Evolutionary conservation across 2,113 vertebrate species (phyloP).

Genomic region (Cygnus buccinator): DNA sequence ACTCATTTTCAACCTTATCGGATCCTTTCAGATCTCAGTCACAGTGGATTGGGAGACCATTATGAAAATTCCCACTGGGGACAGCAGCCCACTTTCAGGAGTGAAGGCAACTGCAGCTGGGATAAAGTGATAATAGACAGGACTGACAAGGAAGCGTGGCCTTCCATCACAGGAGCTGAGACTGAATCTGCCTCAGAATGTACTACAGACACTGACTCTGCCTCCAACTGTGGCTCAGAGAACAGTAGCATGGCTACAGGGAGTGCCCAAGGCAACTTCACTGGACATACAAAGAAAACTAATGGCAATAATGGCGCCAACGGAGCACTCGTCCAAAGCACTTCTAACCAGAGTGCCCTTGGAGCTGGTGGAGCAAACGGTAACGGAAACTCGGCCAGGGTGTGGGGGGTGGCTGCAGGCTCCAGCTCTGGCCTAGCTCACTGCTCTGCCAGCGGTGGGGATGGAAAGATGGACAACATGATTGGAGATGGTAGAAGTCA

Average conservation of each 20-base stretch:
- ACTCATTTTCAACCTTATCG: constrained; percentile 65
- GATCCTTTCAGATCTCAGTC: constrained; percentile 84
- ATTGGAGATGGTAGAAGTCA: constrained; percentile 88
- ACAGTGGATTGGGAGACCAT: constrained; percentile 87
- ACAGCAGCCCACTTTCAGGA: constrained; percentile 85
- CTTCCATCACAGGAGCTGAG: constrained; percentile 86
- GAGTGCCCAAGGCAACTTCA: constrained; percentile 91
- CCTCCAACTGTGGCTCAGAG: constrained; percentile 85
- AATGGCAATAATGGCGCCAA: constrained; percentile 85
- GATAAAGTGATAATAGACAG: constrained; percentile 90
- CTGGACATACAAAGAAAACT: constrained; percentile 88
- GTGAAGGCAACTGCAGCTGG: constrained; percentile 86
- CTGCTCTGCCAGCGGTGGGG: constrained; percentile 85
- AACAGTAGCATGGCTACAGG: constrained; percentile 95
- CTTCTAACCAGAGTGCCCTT: constrained; percentile 82
- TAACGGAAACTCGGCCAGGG: constrained; percentile 72
- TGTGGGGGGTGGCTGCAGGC: constrained; percentile 85
- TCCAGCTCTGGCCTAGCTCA: constrained; percentile 87
- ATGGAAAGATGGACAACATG: constrained; percentile 89
- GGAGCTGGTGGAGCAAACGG: constrained; percentile 77
- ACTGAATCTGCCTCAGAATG: constrained; percentile 91
- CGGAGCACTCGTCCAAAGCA: constrained; percentile 82
- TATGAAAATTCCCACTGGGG: constrained; percentile 93
- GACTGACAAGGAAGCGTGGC: constrained; percentile 91
- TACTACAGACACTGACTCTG: constrained; percentile 85